Evolutionary conservation across 1,140 invertebrate species (phyloP).

Genomic region (Agrilus planipennis): DNA sequence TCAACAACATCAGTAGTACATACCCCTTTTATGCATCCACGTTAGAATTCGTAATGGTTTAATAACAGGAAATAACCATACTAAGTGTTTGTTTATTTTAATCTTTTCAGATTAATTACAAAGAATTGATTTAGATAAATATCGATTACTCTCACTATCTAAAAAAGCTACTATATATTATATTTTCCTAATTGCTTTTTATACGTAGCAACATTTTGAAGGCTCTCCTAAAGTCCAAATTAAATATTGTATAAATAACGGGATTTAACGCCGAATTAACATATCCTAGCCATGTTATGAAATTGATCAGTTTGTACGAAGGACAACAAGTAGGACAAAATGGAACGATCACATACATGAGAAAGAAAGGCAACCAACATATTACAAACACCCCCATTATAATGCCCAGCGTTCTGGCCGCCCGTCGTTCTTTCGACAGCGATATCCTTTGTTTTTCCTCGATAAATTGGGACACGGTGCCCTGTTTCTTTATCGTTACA

Average conservation of each 20-base stretch:
- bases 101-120: background rate
- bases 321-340: conserved; percentile 72
- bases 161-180: background rate
- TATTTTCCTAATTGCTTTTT: conserved; percentile 41
- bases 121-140: background rate
- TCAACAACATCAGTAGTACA: too few relatives aligned
- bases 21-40: too few relatives aligned
- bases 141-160: too few relatives aligned
- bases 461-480: conserved; percentile 75
- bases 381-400: conserved; percentile 93
- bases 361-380: conserved; percentile 94
- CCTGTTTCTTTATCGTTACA: conserved; percentile 35
- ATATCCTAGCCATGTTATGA: conserved; percentile 95
- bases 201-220: conserved; percentile 80
- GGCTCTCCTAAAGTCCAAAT: conserved; percentile 87
- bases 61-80: too few relatives aligned
- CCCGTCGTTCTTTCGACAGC: conserved; percentile 79
- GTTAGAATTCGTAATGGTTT: too few relatives aligned
- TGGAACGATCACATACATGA: conserved; percentile 86
- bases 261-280: conserved; percentile 96
- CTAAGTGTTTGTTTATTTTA: too few relatives aligned
- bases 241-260: conserved; percentile 95
- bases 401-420: conserved; percentile 83
- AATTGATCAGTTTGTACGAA: conserved; percentile 68
- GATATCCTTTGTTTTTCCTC: conserved; percentile 91